Percentiles rank a stretch among this genome's conserved stretches.
Conservation (phyloP, 2,888 invertebrate genomes). For the Steromphala cineraria region DNA sequence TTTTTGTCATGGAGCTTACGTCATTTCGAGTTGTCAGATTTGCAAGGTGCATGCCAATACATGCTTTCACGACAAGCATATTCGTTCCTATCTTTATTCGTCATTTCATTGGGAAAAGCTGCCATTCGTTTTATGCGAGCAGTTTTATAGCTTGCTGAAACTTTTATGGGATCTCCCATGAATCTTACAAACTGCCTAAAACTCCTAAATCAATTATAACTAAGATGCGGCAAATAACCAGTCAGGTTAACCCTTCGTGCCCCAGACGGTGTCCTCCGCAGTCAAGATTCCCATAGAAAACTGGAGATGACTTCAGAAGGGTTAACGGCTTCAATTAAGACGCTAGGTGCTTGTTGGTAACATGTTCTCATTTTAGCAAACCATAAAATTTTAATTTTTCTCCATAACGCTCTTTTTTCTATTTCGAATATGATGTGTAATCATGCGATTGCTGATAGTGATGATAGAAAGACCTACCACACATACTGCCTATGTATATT, state of each 20-base stretch:
- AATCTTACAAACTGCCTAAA: background rate
- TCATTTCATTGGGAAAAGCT: background rate
- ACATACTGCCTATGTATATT: too few species aligned
- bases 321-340: too few species aligned
- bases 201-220: background rate
- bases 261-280: background rate
- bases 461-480: too few species aligned
- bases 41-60: too few species aligned
- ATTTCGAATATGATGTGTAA: background rate
- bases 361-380: background rate
- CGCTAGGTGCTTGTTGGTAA: too few species aligned
- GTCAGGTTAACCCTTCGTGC: background rate
- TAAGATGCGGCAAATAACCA: background rate
- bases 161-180: background rate
- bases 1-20: too few species aligned
- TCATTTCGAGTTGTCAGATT: too few species aligned
- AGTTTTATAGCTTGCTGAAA: background rate
- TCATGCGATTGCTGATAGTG: background rate
- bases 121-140: background rate
- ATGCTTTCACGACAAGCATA: too few species aligned
- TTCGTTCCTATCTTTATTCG: too few species aligned
- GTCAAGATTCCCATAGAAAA: too few species aligned
- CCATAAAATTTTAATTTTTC: constrained; percentile 1
- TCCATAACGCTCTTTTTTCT: background rate
- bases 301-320: too few species aligned